phyloP scores from a whole-genome alignment of 1,140 invertebrate genomes.

The Pararge aegeria region DNA sequence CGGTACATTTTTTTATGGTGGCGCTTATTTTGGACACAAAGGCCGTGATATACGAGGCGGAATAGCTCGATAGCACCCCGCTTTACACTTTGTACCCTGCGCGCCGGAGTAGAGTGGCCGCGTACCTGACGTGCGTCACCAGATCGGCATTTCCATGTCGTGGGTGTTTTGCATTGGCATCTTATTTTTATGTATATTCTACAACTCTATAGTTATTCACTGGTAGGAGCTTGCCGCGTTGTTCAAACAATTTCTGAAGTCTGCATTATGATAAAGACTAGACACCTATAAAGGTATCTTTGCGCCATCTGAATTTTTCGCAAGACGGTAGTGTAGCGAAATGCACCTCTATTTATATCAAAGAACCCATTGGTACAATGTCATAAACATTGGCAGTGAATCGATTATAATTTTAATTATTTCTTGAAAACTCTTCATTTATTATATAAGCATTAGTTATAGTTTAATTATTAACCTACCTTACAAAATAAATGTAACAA shows the following conservation, averaged over 20 bases:
- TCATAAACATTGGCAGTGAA: too few relatives aligned
- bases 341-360: too few relatives aligned
- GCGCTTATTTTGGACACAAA: conserved; percentile 71
- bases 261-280: too few relatives aligned
- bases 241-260: neutral
- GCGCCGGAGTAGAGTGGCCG: conserved; percentile 5
- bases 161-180: conserved; percentile 30
- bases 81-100: conserved; percentile 15
- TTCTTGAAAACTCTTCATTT: too few relatives aligned
- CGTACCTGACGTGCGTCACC: conserved; percentile 41
- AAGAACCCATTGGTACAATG: too few relatives aligned
- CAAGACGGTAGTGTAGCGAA: too few relatives aligned
- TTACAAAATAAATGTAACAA: too few relatives aligned
- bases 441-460: too few relatives aligned
- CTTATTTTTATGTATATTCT: conserved; percentile 20
- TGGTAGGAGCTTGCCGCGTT: neutral
- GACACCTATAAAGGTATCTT: too few relatives aligned
- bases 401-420: too few relatives aligned
- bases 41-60: conserved; percentile 44
- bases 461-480: too few relatives aligned
- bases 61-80: conserved; percentile 46
- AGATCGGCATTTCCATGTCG: conserved; percentile 40
- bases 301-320: too few relatives aligned
- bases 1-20: conserved; percentile 69
- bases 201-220: neutral